Evolutionary conservation across 1,140 invertebrate genomes (phyloP), one percentile per base, ranked within the genome.

Genomic region (Holcopasites calliopsidis): DNA sequence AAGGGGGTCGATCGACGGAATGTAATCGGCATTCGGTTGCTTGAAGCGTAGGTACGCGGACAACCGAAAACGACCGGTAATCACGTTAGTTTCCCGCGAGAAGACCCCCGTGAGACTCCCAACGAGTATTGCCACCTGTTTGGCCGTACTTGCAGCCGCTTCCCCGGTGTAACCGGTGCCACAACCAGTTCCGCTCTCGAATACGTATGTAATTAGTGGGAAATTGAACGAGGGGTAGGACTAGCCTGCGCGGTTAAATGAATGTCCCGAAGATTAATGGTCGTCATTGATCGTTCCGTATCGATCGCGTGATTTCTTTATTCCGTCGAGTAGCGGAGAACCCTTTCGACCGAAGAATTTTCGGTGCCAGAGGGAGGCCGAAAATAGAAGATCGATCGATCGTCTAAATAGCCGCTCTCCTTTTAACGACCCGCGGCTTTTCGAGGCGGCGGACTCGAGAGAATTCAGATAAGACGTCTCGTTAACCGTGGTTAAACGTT

Each of bases 181-280:
- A 66, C 76, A 42, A 74, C 71, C 70, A 54, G 76, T 66, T 66
- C 52, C 61, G 44, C 76, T 61, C 70, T 68, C 71, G 71, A 75
- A 68, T 75, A 75, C 71, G 55, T 75, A 75, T 75, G 76, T 78
- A 78, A 78, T 78, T 78, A 78, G 76, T 61, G 76, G 76, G 61
- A 52, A 74, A 78, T 74, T 54, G 76, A 78, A 78, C 68, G 69
- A 62, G 58, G 68, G 50, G 61, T 23, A 64, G 47, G 38, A 13
- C 13, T 7, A 10, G n/a, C 21, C 13, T 40, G 38, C 35, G 31
- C 21, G 57, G 47, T 76, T 76, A 76, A 76, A 76, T 71, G 68
- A 76, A 71, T 76, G 74, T 71, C 49, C 58, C 21, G 31, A 61
- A 71, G 57, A 76, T 76, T 71, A 72, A 76, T 55, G 68, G 18